Conservation (phyloP, 2,888 invertebrate genomes). For the Mystacides longicornis region DNA sequence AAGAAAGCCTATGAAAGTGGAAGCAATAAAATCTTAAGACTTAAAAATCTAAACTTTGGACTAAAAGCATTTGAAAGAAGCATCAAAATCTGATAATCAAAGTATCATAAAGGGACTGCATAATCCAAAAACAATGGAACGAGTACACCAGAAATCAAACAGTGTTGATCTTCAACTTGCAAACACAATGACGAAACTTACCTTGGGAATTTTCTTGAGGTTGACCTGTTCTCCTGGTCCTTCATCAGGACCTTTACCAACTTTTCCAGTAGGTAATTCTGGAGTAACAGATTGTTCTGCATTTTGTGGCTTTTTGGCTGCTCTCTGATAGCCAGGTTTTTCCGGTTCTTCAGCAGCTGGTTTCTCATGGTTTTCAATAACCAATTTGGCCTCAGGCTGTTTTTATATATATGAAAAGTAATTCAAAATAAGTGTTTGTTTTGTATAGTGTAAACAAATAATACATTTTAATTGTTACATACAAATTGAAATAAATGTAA, state of each 20-base stretch:
- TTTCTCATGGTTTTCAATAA: constrained; percentile 16
- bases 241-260: constrained; percentile 19
- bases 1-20: no score
- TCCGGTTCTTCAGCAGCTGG: constrained; percentile 54
- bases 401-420: constrained; percentile 1
- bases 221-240: constrained; percentile 19
- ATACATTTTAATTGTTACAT: background rate
- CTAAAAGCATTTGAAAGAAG: no score
- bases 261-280: constrained; percentile 12
- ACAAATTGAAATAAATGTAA: background rate
- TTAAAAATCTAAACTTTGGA: no score
- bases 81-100: no score
- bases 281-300: constrained; percentile 1
- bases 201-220: constrained; percentile 22
- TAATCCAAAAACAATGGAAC: no score
- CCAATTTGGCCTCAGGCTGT: constrained; percentile 12
- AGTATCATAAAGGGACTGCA: no score
- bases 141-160: no score
- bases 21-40: no score
- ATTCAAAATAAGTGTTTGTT: background rate
- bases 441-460: background rate
- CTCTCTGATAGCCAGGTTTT: constrained; percentile 48
- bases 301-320: constrained; percentile 41
- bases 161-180: no score
- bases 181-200: constrained; percentile 7